phyloP scores from a whole-genome alignment of 2,113 vertebrate genomes.

The Todiramphus saurophagus region DNA sequence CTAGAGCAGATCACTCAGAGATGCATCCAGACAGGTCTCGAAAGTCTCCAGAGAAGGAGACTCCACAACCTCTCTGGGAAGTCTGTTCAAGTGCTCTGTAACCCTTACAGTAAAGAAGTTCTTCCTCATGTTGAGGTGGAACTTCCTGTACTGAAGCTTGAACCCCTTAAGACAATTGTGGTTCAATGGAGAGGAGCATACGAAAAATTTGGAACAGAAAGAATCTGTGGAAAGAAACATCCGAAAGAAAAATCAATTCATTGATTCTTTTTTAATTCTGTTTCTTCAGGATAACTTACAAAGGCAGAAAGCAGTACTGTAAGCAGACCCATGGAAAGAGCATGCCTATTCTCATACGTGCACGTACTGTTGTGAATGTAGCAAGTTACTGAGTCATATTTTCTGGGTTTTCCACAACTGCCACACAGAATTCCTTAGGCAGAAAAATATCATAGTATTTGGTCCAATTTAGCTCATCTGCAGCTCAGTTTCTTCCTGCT shows the following conservation, averaged over 20 bases:
- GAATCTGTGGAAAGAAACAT: not conserved
- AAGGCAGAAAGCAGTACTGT: not conserved
- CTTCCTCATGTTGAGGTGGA: no score
- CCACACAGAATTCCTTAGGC: not conserved
- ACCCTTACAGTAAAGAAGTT: no score
- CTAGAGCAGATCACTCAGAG: no score
- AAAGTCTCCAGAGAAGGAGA: no score
- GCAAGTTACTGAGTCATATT: not conserved
- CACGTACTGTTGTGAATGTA: not conserved
- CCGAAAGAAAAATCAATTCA: not conserved
- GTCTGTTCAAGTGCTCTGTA: no score
- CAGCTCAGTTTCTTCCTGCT: not conserved
- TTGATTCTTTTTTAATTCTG: not conserved
- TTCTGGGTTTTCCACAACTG: not conserved
- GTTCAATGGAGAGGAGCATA: not conserved
- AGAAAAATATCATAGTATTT: not conserved
- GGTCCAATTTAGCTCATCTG: not conserved
- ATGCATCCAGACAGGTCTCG: no score
- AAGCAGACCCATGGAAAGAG: not conserved
- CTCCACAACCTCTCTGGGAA: no score
- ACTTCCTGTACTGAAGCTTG: no score
- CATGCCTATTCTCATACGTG: not conserved
- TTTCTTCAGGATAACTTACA: not conserved
- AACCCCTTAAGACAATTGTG: not conserved
- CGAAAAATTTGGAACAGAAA: not conserved